phyloP scores from a whole-genome alignment of 2,113 vertebrate species.

The Pycnonotus jocosus region DNA sequence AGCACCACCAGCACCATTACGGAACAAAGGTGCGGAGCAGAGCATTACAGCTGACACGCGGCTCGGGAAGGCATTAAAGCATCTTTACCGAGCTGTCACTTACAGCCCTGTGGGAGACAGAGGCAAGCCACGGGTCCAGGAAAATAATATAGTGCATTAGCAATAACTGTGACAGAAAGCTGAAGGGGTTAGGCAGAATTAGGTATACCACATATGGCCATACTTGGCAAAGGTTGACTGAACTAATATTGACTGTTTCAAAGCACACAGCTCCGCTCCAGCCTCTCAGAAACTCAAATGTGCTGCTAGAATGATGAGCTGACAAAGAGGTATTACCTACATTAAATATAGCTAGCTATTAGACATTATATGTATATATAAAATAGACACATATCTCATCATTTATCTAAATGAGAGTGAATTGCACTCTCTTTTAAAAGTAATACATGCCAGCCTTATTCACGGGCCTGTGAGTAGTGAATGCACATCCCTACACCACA shows the following conservation, averaged over 20 bases:
- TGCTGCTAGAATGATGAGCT: not conserved
- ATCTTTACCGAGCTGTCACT: conserved; percentile 75
- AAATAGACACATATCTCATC: not conserved
- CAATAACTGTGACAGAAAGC: conserved; percentile 75
- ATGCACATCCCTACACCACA: not conserved
- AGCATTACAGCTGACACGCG: conserved; percentile 18
- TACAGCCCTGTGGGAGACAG: conserved; percentile 57
- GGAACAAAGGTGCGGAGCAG: conserved; percentile 34
- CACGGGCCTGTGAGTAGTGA: not conserved
- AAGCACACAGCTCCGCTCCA: not conserved
- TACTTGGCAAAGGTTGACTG: conserved; percentile 46
- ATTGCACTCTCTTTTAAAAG: not conserved
- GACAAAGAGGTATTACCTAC: not conserved
- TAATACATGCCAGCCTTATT: not conserved
- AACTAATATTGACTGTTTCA: conserved; percentile 11
- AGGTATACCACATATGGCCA: conserved; percentile 55
- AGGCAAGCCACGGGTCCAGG: conserved; percentile 56
- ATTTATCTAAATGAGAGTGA: not conserved
- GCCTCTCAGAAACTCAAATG: not conserved
- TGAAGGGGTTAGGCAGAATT: conserved; percentile 76
- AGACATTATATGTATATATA: too few relatives aligned
- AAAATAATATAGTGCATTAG: conserved; percentile 80
- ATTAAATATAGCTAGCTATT: not conserved
- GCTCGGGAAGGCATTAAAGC: conserved; percentile 21
- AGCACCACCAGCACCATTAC: conserved; percentile 48